Evolutionary conservation across 2,888 invertebrate species (phyloP), one percentile per base, ranked within the genome.

Genomic region (Stenodera caucasica): DNA sequence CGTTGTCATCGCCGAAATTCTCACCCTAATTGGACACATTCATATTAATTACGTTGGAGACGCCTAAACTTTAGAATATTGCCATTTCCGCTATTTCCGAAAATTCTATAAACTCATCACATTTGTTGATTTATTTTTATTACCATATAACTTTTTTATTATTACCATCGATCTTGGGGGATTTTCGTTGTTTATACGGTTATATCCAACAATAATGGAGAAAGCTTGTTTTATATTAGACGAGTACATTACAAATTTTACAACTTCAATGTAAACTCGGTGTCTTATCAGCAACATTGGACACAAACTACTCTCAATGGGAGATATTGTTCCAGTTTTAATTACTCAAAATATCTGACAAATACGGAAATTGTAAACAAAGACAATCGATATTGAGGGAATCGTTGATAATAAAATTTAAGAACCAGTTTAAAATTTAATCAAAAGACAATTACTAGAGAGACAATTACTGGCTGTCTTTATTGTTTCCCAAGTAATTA

Each of bases 401-500:
- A 52, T 52, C 12, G 29, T 52, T 11, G 52, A 52, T 33, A 52
- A 15, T 52, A 52, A 52, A 32, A 52, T 33, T 52, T 52, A 18
- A 52, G 29, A 33, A 32, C 33, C 32, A 32, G 52, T 52, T 52
- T 52, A 52, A 32, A 52, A 52, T 29, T 30, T 32, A 52, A 52
- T 52, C 33, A 52, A 52, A 52, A 52, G 52, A 21, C 52, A 52
- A 52, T 52, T 52, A 52, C 52, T 18, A 21, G 11, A n/a, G 52
- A 52, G 52, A 52, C 52, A 52, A 52, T 52, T 52, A 52, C 52
- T 32, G 15, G 32, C 11, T n/a, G 52, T 9, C 52, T 52, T 52
- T 52, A 52, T 52, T 52, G 52, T 52, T 52, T 52, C 52, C 52
- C 52, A 52, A 33, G 33, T 52, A 52, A 18, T 52, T 33, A 33